Conservation (phyloP, 2,888 invertebrate genomes). For the Thymelicus acteon region DNA sequence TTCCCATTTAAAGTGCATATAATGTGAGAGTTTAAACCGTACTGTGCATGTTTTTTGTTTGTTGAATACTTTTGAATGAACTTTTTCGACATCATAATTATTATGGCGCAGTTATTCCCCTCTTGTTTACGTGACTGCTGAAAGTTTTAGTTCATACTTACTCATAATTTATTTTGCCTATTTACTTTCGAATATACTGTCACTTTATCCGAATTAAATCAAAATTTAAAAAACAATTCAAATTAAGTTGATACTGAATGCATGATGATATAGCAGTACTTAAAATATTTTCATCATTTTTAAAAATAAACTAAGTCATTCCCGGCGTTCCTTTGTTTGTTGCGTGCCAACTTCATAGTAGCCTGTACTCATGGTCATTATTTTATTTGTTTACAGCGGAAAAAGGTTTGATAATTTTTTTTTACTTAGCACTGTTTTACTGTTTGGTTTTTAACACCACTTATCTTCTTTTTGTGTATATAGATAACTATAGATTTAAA, state of each 20-base stretch:
- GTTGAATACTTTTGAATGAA: background rate
- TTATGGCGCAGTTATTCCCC: slow-evolving; percentile 15
- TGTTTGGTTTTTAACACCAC: slow-evolving; percentile 3
- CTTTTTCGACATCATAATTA: background rate
- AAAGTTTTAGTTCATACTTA: slow-evolving; percentile 10
- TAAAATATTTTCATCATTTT: slow-evolving; percentile 42
- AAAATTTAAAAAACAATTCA: background rate
- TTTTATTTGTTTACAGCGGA: slow-evolving; percentile 72
- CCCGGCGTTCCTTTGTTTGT: slow-evolving; percentile 47
- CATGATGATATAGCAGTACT: background rate
- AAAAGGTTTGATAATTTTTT: slow-evolving; percentile 69
- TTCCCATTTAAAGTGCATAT: background rate
- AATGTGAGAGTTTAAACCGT: slow-evolving; percentile 4
- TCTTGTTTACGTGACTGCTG: slow-evolving; percentile 23
- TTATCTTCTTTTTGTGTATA: background rate
- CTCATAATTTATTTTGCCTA: slow-evolving; percentile 7
- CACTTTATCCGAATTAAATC: background rate
- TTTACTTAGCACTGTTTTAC: slow-evolving; percentile 14
- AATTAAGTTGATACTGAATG: slow-evolving; percentile 9
- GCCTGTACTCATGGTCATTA: slow-evolving; percentile 42
- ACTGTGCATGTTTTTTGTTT: background rate
- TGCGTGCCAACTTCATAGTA: slow-evolving; percentile 45
- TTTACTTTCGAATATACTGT: background rate
- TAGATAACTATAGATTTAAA: background rate
- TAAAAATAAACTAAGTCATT: slow-evolving; percentile 48